phyloP scores from a whole-genome alignment of 2,888 invertebrate species.

The Gymnoscelis rufifasciata region DNA sequence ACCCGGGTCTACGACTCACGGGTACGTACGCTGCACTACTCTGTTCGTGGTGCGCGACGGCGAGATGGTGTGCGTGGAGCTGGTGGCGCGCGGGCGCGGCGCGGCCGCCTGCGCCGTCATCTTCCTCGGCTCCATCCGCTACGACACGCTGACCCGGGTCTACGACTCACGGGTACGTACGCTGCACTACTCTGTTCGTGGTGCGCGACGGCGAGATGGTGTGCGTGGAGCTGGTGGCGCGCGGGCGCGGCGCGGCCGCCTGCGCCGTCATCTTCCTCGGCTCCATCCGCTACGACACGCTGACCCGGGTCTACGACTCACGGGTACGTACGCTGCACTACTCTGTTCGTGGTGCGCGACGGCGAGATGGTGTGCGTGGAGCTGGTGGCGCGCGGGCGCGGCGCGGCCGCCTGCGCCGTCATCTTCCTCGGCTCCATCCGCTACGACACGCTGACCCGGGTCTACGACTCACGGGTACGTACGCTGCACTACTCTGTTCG shows the following conservation, averaged over 20 bases:
- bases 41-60: slow-evolving; percentile 97
- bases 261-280: too few species aligned
- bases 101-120: slow-evolving; percentile 93
- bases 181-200: too few species aligned
- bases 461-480: slow-evolving; percentile 92
- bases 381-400: slow-evolving; percentile 91
- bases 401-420: slow-evolving; percentile 91
- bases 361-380: slow-evolving; percentile 99
- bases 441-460: slow-evolving; percentile 97
- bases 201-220: too few species aligned
- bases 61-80: slow-evolving; percentile 99
- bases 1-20: too few species aligned
- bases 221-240: too few species aligned
- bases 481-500: too few species aligned
- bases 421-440: slow-evolving; percentile 98
- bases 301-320: too few species aligned
- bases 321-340: too few species aligned
- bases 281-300: too few species aligned
- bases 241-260: too few species aligned
- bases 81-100: slow-evolving; percentile 93
- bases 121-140: slow-evolving; percentile 97
- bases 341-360: slow-evolving; percentile 96
- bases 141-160: slow-evolving; percentile 97
- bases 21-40: too few species aligned
- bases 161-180: slow-evolving; percentile 90